Percentiles rank a stretch among this genome's conserved stretches.
Conservation (phyloP, 2,888 invertebrate species). For the Junonia oenone region DNA sequence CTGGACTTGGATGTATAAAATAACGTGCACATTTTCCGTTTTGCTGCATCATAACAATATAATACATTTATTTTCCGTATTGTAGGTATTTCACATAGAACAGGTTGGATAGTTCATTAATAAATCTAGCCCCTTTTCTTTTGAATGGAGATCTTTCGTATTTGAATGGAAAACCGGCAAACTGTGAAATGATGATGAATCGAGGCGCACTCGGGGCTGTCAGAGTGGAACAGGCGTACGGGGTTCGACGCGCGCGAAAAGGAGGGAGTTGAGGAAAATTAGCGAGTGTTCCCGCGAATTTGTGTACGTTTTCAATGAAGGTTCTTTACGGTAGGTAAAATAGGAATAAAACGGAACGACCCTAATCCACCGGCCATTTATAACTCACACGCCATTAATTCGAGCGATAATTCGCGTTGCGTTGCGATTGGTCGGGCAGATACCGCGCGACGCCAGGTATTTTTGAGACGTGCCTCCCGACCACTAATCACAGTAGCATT, state of each 20-base stretch:
- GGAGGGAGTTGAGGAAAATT: slow-evolving; percentile 62
- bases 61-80: not conserved
- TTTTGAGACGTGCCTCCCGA: slow-evolving; percentile 27
- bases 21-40: not conserved
- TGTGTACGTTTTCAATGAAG: slow-evolving; percentile 79
- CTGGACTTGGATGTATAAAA: not conserved
- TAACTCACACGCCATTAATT: slow-evolving; percentile 80
- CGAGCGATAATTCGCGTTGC: slow-evolving; percentile 73
- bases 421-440: slow-evolving; percentile 68
- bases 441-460: slow-evolving; percentile 33
- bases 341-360: slow-evolving; percentile 76
- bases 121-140: slow-evolving; percentile 39
- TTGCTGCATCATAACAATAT: not conserved
- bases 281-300: slow-evolving; percentile 74
- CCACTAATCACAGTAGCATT: slow-evolving; percentile 28
- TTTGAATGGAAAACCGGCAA: slow-evolving; percentile 74
- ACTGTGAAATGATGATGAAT: slow-evolving; percentile 80
- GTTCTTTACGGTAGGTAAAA: slow-evolving; percentile 77
- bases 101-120: slow-evolving; percentile 28
- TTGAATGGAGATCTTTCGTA: slow-evolving; percentile 37
- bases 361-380: slow-evolving; percentile 77
- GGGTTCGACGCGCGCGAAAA: slow-evolving; percentile 40
- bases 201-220: slow-evolving; percentile 61
- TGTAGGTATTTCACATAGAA: slow-evolving; percentile 10
- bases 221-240: slow-evolving; percentile 48